Base-by-base conservation (phyloP, 1,140 invertebrate species). In the Matsumurasca onukii region DNA sequence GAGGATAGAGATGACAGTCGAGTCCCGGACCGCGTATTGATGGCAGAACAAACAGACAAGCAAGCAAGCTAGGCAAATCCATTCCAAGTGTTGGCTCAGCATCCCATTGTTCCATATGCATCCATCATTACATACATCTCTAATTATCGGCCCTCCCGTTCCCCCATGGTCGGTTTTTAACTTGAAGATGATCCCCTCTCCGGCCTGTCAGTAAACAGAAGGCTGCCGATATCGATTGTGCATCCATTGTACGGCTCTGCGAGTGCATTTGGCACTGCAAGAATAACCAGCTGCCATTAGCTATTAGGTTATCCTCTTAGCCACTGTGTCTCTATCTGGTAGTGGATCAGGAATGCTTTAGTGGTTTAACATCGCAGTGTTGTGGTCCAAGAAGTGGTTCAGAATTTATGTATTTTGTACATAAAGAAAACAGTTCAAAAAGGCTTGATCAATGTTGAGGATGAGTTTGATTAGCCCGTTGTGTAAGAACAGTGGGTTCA, bases 71-170 rank as follows among this genome's bases (percentile, higher is more conserved):
- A 22, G 55, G 55, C 55, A 59, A 59, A 59, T 59, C 55, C 55
- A 59, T 59, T 59, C 55, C 55, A 59, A 59, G 55, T 59, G 55
- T 59, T 59, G n/a, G 55, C 55, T 59, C 55, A 59, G 55, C 55
- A 27, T 25, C 22, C 22, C 55, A 59, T 59, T 59, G 55, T 59
- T 59, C 55, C 55, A 59, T 59, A 59, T 59, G 55, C 55, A 59
- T 59, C 55, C 55, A 59, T 59, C 55, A 59, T 59, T 59, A 59
- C 55, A 59, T 59, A 59, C 55, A 59, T 59, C 55, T 59, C 55
- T 59, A 59, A 59, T 59, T 59, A 59, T 59, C 55, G 55, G 55
- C 55, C 55, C 24, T 24, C 22, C 55, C 24, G 24, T 59, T 27
- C 55, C 55, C 24, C 24, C 22, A 27, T 13, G 13, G 49, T 29